Evolutionary conservation across 92 coral and sea anemone species (phyloP), one percentile per base, ranked within the genome.

Genomic region (Epizoanthus illoricatus): DNA sequence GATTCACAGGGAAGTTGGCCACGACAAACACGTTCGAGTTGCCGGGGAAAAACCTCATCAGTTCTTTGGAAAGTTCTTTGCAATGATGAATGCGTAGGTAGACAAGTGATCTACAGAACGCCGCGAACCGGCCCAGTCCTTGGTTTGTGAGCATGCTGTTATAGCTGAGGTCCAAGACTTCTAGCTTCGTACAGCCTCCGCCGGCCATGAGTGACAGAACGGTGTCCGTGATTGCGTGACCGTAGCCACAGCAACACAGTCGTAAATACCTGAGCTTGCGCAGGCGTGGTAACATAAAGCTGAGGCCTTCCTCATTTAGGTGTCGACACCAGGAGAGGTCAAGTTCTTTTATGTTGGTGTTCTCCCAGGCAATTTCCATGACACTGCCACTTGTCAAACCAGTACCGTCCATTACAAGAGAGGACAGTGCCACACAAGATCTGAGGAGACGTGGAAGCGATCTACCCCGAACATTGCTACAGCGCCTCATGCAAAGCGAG

Each of bases 301-400:
- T 84, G 8, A 96, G 89, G 13, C 96, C 98, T 6, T 79, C 88
- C 67, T 84, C 67, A 33, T 92, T 91, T 54, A 96, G 69, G 73
- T 90, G 90, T 20, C 98, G 84, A 61, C 99, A 93, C 96, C 99
- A 93, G 5, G 99, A 96, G 17, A 96, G 82, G 54, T 96, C 99
- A 12, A 96, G 85, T 60, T 96, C 98, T 0, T 80, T 87, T 9
- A 96, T 62, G 4, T 42, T 70, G 36, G 94, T 89, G 49, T 80
- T 79, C 72, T 83, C 89, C 99, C 99, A 96, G 54, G 86, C 58
- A 17, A 90, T 85, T 20, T 79, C 65, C 68, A 28, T 76, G 7
- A 96, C 87, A 4, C 84, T 59, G 18, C 62, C 73, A 80, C 91
- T 92, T 59, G 86, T 80, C 18, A 96, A 73, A n/a, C 87, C 87